phyloP scores from a whole-genome alignment of 1,140 invertebrate species.

The Schlechtendalia chinensis region DNA sequence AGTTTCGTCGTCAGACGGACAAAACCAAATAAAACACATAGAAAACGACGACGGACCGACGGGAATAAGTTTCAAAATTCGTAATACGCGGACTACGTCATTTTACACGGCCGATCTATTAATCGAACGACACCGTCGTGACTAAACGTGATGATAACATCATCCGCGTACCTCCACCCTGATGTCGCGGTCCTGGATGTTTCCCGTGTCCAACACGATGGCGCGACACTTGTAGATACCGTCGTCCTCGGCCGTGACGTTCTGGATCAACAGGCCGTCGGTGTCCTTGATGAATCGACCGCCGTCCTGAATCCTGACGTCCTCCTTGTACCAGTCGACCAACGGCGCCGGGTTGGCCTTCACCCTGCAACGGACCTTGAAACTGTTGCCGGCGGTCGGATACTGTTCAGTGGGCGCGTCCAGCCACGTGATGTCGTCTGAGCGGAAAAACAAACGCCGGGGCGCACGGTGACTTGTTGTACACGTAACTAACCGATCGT shows the following conservation, averaged over 20 bases:
- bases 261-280: constrained; percentile 74
- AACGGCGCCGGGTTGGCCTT: constrained; percentile 77
- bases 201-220: constrained; percentile 74
- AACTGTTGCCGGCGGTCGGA: constrained; percentile 73
- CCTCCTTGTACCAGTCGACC: constrained; percentile 81
- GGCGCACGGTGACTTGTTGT: no score
- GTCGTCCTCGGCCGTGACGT: constrained; percentile 77
- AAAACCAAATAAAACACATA: no score
- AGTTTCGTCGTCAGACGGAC: no score
- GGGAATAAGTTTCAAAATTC: no score
- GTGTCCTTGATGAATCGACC: constrained; percentile 72
- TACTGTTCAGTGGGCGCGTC: constrained; percentile 82
- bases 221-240: constrained; percentile 82
- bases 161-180: constrained; percentile 69
- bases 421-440: constrained; percentile 79
- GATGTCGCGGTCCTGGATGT: constrained; percentile 71
- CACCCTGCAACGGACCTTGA: constrained; percentile 78
- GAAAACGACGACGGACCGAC: no score
- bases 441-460: no score
- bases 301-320: constrained; percentile 61
- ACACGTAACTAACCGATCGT: no score
- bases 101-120: no score
- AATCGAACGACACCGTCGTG: no score
- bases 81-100: no score
- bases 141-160: no score